These are phyloP conservation scores for Pelmatolapia mariae DNA, from an alignment of 2,113 vertebrate species.

Conservation along the genomic window DNA sequence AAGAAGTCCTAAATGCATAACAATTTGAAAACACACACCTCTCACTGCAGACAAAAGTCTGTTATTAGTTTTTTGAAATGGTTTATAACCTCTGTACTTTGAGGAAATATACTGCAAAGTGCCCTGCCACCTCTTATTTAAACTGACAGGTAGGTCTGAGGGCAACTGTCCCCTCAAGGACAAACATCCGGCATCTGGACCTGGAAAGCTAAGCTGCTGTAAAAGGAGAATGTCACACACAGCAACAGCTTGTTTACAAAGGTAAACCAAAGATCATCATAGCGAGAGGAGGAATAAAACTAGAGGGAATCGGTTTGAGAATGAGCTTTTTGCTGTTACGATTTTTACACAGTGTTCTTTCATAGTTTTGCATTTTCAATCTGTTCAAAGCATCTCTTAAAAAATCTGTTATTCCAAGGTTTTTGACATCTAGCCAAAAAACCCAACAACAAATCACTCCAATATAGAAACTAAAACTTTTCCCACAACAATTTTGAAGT, in stretches of 20 bases:
- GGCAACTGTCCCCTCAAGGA: conserved; percentile 57
- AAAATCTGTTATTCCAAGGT: not conserved
- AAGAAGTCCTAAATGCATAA: not conserved
- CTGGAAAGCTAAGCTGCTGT: conserved; percentile 40
- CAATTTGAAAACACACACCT: not conserved
- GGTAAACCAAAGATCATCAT: conserved; percentile 12
- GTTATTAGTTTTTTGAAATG: not conserved
- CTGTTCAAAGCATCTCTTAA: not conserved
- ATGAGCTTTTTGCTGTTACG: not conserved
- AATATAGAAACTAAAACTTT: conserved; percentile 13
- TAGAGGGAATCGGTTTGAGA: not conserved
- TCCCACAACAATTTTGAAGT: conserved; percentile 30
- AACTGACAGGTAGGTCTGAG: conserved; percentile 50
- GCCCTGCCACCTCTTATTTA: conserved; percentile 15
- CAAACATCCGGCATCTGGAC: conserved; percentile 20
- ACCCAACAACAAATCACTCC: not conserved
- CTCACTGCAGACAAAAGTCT: not conserved
- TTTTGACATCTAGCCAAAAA: not conserved
- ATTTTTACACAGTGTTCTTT: not conserved
- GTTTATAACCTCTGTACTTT: not conserved
- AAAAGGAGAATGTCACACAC: conserved; percentile 42
- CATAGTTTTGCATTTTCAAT: not conserved
- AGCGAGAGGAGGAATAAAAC: not conserved
- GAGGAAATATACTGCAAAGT: conserved; percentile 7
- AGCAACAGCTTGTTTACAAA: conserved; percentile 29